These are phyloP conservation scores for Buceros bicornis DNA, from an alignment of 2,797 vertebrate species.

Conservation along the genomic window DNA sequence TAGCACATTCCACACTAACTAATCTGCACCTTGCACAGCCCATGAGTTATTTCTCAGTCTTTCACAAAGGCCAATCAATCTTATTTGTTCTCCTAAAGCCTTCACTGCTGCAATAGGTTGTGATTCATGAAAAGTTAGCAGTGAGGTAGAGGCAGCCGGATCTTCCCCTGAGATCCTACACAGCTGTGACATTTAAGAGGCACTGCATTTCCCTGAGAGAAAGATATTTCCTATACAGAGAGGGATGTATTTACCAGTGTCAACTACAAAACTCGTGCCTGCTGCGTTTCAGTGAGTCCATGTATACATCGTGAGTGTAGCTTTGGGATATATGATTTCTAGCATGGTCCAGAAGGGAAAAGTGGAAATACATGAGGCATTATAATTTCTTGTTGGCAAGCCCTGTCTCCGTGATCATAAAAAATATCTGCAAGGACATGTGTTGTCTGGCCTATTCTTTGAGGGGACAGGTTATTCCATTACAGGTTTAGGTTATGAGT, in stretches of 20 bases:
- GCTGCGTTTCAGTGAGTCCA: neutral
- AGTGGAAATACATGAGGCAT: neutral
- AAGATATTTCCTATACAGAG: neutral
- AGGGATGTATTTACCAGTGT: neutral
- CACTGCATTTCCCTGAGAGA: neutral
- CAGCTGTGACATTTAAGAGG: neutral
- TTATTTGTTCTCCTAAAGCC: neutral
- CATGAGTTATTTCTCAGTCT: neutral
- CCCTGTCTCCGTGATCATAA: neutral
- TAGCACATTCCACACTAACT: neutral
- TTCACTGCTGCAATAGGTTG: neutral
- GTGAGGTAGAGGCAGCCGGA: neutral
- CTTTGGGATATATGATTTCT: neutral
- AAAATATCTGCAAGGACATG: neutral
- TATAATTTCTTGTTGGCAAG: neutral
- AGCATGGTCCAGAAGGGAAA: neutral
- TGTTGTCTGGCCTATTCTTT: neutral
- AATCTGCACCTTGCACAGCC: neutral
- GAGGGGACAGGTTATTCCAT: neutral
- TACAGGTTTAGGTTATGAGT: neutral
- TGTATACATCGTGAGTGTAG: neutral
- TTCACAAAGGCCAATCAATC: neutral
- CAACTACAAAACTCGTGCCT: neutral
- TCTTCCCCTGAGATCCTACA: neutral
- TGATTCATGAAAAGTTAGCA: neutral